phyloP scores from a whole-genome alignment of 2,113 vertebrate genomes.

The Triplophysa siluroides region DNA sequence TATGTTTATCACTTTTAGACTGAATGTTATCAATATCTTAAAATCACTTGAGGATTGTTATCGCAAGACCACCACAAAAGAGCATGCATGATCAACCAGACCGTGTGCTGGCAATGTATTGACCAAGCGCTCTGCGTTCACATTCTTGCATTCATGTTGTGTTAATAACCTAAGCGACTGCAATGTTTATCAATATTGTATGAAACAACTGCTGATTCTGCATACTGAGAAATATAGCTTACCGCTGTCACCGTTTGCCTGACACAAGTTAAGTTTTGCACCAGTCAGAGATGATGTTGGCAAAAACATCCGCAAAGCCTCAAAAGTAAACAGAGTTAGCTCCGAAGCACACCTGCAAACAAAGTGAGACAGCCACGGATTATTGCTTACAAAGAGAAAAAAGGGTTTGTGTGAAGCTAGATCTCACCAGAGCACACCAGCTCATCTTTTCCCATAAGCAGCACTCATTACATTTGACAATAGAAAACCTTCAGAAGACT shows the following conservation, averaged over 20 bases:
- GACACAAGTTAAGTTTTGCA: constrained; percentile 24
- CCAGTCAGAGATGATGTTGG: constrained; percentile 8
- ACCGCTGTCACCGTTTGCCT: constrained; percentile 26
- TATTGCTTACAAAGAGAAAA: constrained; percentile 32
- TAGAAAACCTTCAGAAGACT: not conserved
- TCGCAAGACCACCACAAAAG: no score
- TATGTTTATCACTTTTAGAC: no score
- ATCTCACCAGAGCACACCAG: not conserved
- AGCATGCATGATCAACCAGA: no score
- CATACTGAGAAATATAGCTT: constrained; percentile 14
- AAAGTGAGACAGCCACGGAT: constrained; percentile 11
- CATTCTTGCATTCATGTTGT: no score
- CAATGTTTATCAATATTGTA: not conserved
- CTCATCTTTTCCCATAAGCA: constrained; percentile 15
- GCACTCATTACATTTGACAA: constrained; percentile 21
- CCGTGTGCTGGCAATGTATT: no score
- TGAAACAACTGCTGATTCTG: not conserved
- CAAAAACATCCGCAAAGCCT: constrained; percentile 16
- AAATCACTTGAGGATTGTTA: no score
- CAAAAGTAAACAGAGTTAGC: constrained; percentile 32
- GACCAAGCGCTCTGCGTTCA: no score
- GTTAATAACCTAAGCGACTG: no score
- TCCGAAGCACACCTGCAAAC: constrained; percentile 20
- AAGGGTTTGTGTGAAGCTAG: not conserved
- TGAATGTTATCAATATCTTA: no score